These are phyloP conservation scores for Empidonax alnorum DNA, from an alignment of 2,113 vertebrate species.

Conservation along the genomic window DNA sequence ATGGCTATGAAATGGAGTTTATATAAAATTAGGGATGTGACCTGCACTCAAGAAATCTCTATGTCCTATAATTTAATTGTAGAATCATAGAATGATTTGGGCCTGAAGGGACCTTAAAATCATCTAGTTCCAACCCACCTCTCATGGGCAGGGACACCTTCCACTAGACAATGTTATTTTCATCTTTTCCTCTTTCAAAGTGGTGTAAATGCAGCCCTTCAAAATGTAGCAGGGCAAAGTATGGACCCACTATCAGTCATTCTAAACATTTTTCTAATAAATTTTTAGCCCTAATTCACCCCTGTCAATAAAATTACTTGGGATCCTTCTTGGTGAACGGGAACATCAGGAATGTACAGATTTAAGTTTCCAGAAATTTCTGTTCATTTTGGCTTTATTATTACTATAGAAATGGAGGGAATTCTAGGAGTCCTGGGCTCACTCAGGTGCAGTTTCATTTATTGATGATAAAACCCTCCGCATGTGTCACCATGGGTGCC, in stretches of 20 bases:
- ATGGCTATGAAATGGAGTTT: background rate
- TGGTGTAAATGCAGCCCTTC: background rate
- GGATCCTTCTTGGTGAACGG: background rate
- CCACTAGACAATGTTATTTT: background rate
- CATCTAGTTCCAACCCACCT: background rate
- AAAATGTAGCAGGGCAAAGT: background rate
- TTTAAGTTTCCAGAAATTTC: background rate
- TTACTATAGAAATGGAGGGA: background rate
- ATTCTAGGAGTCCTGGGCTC: background rate
- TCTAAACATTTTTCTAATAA: background rate
- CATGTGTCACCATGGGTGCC: background rate
- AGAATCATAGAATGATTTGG: background rate
- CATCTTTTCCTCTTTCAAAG: background rate
- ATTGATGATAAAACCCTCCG: background rate
- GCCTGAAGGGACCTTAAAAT: background rate
- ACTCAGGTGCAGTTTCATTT: background rate
- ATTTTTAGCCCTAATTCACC: background rate
- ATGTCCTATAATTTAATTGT: background rate
- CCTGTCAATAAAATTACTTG: background rate
- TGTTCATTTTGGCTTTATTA: background rate
- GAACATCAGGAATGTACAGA: background rate
- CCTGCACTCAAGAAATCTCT: background rate
- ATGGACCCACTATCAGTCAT: background rate
- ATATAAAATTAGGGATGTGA: background rate
- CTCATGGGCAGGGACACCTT: background rate